Conservation (phyloP, 2,797 vertebrate species). For the Sebastes glaucus region DNA sequence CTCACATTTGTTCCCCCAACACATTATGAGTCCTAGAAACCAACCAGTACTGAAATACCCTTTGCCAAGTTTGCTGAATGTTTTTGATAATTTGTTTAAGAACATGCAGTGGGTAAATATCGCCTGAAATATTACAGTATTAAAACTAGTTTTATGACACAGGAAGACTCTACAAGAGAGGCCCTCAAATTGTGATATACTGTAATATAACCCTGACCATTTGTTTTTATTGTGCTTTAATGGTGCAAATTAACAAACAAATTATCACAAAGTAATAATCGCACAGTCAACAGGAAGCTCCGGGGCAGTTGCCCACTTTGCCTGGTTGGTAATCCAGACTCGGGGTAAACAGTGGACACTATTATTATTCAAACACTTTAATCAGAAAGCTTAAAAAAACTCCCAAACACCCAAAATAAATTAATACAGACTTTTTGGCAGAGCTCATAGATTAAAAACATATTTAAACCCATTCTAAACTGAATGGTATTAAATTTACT, state of each 20-base stretch:
- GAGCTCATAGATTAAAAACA: background rate
- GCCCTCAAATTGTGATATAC: too few relatives aligned
- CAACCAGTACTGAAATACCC: too few relatives aligned
- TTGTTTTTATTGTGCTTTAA: background rate
- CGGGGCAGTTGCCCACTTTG: background rate
- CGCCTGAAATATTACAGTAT: background rate
- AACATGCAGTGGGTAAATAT: background rate
- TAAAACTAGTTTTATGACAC: background rate
- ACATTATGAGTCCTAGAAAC: too few relatives aligned
- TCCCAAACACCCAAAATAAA: background rate
- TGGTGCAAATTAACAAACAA: background rate
- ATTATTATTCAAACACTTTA: conserved; percentile 3
- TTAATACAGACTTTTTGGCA: background rate
- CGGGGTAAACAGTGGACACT: background rate
- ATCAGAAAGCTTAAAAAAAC: conserved; percentile 16
- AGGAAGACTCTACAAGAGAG: background rate
- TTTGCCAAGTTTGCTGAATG: too few relatives aligned
- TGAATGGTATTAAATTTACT: background rate
- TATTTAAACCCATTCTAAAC: background rate
- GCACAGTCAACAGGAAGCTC: background rate
- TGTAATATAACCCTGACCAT: background rate
- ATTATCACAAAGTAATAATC: background rate
- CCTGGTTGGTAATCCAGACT: background rate
- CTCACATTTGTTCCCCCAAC: background rate
- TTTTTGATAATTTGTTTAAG: too few relatives aligned